A percentile compares a stretch with the other conserved stretches of the same genome.
Evolutionary conservation across 1,140 invertebrate genomes (phyloP).

Genomic region (Drosophila santomea): DNA sequence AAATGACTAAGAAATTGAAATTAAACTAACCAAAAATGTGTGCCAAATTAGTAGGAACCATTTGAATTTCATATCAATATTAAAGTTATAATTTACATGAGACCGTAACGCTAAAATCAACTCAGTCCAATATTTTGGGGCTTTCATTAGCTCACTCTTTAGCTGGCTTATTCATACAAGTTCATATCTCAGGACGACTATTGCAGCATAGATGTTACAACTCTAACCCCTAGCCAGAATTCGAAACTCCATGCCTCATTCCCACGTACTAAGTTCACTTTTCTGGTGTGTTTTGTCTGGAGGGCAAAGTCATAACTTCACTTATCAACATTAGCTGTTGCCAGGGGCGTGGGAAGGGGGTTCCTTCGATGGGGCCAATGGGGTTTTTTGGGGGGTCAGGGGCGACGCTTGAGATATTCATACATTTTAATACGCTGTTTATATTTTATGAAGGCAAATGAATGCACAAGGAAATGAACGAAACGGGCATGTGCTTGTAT

Average conservation of each 20-base stretch:
- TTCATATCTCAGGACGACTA: constrained; percentile 2
- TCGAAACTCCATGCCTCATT: neutral
- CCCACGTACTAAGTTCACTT: neutral
- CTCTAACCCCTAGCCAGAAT: neutral
- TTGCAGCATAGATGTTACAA: constrained; percentile 13
- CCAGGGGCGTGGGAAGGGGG: constrained; percentile 7
- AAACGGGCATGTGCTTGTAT: constrained; percentile 1
- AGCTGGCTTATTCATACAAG: neutral
- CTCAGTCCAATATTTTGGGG: neutral
- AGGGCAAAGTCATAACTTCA: constrained; percentile 82
- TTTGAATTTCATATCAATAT: neutral
- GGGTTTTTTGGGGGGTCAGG: neutral
- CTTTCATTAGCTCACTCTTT: constrained; percentile 1
- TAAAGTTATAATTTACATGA: neutral
- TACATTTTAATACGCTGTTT: constrained; percentile 82
- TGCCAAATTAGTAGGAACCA: neutral
- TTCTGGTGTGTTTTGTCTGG: constrained; percentile 57
- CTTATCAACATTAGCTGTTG: constrained; percentile 83
- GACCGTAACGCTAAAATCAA: neutral
- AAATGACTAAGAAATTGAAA: constrained; percentile 21
- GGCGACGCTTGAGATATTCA: constrained; percentile 66
- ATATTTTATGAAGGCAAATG: constrained; percentile 83
- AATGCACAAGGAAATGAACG: constrained; percentile 80
- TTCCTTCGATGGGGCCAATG: no score
- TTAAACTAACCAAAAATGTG: neutral